Conservation (phyloP, 2,113 vertebrate genomes). For the Podarcis muralis region DNA sequence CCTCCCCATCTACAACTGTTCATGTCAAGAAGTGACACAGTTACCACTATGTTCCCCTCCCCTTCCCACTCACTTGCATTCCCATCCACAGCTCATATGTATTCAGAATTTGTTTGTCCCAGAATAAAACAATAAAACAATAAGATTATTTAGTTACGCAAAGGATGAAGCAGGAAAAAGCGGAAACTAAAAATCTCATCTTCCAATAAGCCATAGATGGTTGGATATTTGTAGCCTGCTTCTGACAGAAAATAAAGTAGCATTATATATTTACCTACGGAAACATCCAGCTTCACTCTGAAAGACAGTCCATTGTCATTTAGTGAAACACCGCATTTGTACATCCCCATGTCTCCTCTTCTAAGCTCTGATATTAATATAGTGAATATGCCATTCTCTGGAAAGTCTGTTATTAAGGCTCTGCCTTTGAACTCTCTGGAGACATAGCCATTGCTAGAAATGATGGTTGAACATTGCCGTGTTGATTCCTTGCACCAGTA, state of each 20-base stretch:
- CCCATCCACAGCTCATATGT: neutral
- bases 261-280: constrained; percentile 55
- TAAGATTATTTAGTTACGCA: neutral
- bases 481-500: constrained; percentile 69
- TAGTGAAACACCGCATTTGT: constrained; percentile 72
- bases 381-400: constrained; percentile 33
- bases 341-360: constrained; percentile 39
- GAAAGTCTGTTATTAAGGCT: constrained; percentile 57
- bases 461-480: constrained; percentile 24
- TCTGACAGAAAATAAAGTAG: fast-evolving
- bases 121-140: neutral
- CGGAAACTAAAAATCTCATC: fast-evolving
- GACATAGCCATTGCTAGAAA: constrained; percentile 37
- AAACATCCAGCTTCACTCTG: constrained; percentile 56
- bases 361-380: constrained; percentile 42
- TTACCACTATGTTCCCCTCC: neutral
- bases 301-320: constrained; percentile 60
- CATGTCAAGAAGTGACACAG: neutral
- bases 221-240: fast-evolving
- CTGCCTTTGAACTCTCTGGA: neutral
- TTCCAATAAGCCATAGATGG: fast-evolving
- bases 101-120: neutral
- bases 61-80: neutral
- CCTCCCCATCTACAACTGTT: neutral
- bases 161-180: neutral